Percentiles rank a stretch among this genome's conserved stretches.
Conservation (phyloP, 2,797 vertebrate genomes). For the Argyrosomus regius region DNA sequence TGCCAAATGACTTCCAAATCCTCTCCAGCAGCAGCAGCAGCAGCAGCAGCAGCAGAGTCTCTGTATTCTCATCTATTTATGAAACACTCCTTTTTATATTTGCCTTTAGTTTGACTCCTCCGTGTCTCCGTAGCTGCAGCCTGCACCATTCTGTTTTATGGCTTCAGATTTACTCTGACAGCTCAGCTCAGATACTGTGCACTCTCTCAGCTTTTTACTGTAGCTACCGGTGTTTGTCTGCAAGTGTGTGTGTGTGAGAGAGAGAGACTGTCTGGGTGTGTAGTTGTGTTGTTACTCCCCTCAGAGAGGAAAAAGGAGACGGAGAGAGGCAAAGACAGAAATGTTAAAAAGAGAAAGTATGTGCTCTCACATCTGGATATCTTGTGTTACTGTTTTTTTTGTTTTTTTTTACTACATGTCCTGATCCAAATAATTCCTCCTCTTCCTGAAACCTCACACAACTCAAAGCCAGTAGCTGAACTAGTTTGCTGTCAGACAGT, state of each 20-base stretch:
- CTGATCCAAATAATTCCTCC: constrained; percentile 18
- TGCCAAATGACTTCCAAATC: constrained; percentile 47
- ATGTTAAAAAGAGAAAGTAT: neutral
- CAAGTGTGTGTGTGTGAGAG: constrained; percentile 3
- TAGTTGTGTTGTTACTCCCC: constrained; percentile 7
- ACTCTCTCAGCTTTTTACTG: constrained; percentile 33
- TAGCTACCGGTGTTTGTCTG: constrained; percentile 40
- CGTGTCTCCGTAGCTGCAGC: constrained; percentile 62
- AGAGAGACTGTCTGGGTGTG: constrained; percentile 20
- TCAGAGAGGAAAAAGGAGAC: constrained; percentile 12
- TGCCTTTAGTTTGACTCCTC: constrained; percentile 68
- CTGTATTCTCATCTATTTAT: constrained; percentile 70
- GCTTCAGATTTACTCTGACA: constrained; percentile 64
- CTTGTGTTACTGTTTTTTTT: constrained; percentile 9
- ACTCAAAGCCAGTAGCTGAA: constrained; percentile 28
- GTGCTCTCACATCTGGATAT: constrained; percentile 35
- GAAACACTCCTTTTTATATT: constrained; percentile 60
- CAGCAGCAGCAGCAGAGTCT: constrained; percentile 37
- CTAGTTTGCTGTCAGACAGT: constrained; percentile 33
- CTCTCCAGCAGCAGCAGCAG: constrained; percentile 48
- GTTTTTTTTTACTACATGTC: neutral
- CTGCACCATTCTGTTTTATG: constrained; percentile 58
- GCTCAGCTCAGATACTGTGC: constrained; percentile 50
- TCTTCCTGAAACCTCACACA: constrained; percentile 25
- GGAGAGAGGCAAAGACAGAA: neutral